Evolutionary conservation across 92 coral and sea anemone species (phyloP).

Genomic region (Montipora capitata): DNA sequence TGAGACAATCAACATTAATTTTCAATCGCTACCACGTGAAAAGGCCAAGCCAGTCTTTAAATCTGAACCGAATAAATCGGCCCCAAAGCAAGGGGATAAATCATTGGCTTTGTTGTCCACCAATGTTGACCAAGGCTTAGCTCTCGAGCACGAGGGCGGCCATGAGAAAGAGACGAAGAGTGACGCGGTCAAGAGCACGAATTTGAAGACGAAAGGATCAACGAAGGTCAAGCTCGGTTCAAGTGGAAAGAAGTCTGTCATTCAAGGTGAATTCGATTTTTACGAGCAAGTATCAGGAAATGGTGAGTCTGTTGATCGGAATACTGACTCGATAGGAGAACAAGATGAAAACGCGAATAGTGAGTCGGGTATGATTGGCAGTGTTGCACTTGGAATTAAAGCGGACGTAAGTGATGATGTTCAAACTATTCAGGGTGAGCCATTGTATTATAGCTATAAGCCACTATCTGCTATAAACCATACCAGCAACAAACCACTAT

Average conservation of each 20-base stretch:
- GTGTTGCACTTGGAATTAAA: neutral
- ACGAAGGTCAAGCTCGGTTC: neutral
- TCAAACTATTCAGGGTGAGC: conserved; percentile 4
- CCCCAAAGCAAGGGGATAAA: neutral
- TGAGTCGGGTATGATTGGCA: neutral
- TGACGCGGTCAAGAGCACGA: neutral
- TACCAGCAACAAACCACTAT: neutral
- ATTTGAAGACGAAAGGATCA: neutral
- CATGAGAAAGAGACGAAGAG: too few species aligned
- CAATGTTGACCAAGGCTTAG: too few species aligned
- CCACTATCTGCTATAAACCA: neutral
- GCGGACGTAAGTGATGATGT: neutral
- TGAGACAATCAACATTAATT: neutral
- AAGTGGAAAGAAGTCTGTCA: neutral
- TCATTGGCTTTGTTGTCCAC: neutral
- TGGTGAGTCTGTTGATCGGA: neutral
- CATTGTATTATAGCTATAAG: neutral
- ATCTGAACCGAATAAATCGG: neutral
- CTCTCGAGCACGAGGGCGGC: neutral
- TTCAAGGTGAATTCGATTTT: conserved; percentile 28
- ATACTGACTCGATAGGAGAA: neutral
- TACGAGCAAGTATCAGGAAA: neutral
- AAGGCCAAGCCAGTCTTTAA: neutral
- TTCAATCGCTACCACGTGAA: neutral
- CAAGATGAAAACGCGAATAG: conserved; percentile 17